Conservation (phyloP, 2,113 vertebrate species). For the Leptocoma aspasia region DNA sequence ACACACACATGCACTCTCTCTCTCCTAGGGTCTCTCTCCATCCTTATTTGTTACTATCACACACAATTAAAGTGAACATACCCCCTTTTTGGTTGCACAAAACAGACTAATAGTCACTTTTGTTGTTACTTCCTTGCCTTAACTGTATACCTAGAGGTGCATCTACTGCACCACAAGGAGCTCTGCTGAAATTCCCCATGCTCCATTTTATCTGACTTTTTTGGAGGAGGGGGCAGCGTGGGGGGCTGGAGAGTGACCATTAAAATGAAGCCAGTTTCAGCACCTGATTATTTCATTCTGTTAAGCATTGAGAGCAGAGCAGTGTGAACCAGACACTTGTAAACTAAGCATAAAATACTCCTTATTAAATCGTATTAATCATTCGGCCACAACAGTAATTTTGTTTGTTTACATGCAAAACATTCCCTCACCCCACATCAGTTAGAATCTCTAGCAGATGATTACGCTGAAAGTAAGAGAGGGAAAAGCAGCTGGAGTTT, state of each 20-base stretch:
- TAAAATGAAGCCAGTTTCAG: constrained; percentile 68
- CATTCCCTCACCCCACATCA: constrained; percentile 22
- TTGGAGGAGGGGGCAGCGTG: constrained; percentile 35
- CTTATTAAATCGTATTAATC: constrained; percentile 31
- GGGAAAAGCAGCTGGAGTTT: constrained; percentile 38
- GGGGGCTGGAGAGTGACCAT: constrained; percentile 42
- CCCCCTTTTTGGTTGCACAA: constrained; percentile 42
- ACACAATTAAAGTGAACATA: constrained; percentile 56
- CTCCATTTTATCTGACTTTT: constrained; percentile 74
- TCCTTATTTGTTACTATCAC: constrained; percentile 40
- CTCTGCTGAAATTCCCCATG: constrained; percentile 66
- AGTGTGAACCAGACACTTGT: constrained; percentile 59
- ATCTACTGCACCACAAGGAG: constrained; percentile 43
- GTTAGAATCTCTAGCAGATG: constrained; percentile 29
- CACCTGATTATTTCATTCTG: constrained; percentile 72
- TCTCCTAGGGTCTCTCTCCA: constrained; percentile 12
- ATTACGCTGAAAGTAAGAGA: constrained; percentile 40
- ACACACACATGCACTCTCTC: not conserved
- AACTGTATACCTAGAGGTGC: constrained; percentile 64
- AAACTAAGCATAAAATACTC: constrained; percentile 33
- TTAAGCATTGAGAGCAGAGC: constrained; percentile 60
- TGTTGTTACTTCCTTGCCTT: constrained; percentile 47
- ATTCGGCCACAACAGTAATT: constrained; percentile 48
- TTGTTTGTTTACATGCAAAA: constrained; percentile 68
- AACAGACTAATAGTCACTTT: constrained; percentile 57